Evolutionary conservation across 2,113 vertebrate genomes (phyloP).

Genomic region (Rhipidura dahli): DNA sequence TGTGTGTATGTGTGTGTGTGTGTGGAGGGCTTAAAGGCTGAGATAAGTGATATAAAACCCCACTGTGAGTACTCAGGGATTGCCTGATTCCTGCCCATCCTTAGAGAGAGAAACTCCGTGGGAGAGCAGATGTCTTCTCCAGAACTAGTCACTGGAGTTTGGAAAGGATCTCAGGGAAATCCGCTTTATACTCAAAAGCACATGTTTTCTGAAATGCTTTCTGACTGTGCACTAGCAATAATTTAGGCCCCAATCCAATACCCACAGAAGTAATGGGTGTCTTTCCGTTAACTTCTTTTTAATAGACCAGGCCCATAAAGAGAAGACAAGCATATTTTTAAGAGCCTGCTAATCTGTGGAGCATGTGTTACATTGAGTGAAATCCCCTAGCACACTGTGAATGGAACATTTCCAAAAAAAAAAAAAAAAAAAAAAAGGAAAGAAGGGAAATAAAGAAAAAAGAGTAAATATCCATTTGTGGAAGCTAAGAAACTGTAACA

Average conservation of each 20-base stretch:
- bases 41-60: constrained; percentile 61
- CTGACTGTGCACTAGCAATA: constrained; percentile 30
- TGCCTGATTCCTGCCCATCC: constrained; percentile 60
- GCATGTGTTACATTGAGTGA: constrained; percentile 47
- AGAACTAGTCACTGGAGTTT: not conserved
- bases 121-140: not conserved
- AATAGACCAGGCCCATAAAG: constrained; percentile 45
- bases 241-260: constrained; percentile 56
- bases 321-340: constrained; percentile 47
- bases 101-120: not conserved
- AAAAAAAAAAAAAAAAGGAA: not conserved
- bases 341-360: constrained; percentile 51
- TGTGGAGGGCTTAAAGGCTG: not conserved
- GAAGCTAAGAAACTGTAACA: not conserved
- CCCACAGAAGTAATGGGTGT: constrained; percentile 55
- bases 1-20: not conserved
- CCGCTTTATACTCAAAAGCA: not conserved
- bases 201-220: constrained; percentile 30
- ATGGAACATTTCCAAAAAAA: constrained; percentile 9
- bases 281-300: constrained; percentile 41
- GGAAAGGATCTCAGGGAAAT: constrained; percentile 11
- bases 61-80: constrained; percentile 72
- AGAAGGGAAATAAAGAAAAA: not conserved
- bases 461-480: constrained; percentile 25
- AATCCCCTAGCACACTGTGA: constrained; percentile 5